Base-by-base conservation (phyloP, 2,113 vertebrate genomes). In the Petrocephalus zakoni region DNA sequence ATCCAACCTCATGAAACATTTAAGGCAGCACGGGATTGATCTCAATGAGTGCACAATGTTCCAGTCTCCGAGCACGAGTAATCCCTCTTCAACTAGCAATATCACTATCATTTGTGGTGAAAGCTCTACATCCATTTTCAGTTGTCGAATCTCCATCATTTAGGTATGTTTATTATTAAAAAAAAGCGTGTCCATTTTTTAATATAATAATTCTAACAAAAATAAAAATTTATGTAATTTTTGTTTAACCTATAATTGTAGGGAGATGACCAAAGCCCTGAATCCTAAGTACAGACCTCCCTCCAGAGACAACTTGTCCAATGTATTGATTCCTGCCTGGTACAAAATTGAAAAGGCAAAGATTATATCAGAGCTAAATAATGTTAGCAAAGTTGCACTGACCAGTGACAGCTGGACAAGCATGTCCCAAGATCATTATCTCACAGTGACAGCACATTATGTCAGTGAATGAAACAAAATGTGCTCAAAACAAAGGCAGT, bases 221-320 rank as follows among this genome's bases (percentile, higher is more conserved):
- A 22, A 56, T 6, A 6, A 64, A 64, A 64, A 25, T 64, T 83
- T 1, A 78, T 29, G n/a, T 15, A 19, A 17, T 87, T 87, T 87
- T 22, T 87, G n/a, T 78, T 37, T 37, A 15, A 34, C 9, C 29
- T 34, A 37, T 29, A 34, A 75, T 37, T 25, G 29, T 4, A 34
- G 17, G 37, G 55, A 87, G 58, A 64, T 87, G 86, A 87, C 86
- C 17, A 68, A 42, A 25, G 58, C 58, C 37, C 86, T 46, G 34
- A 87, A 87, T 46, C 25, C 86, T 17, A 78, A 78, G 72, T 68
- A 87, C 86, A 61, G 9, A 19, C 86, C 86, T 53, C 86, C 86
- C 46, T 87, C 86, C 46, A 87, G 56, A 61, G 17, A 46, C 13
- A 68, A 68, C 6, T 68, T n/a, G n/a, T n/a, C 86, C 21, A 61